Percentiles rank a stretch among this genome's conserved stretches.
These are phyloP conservation scores for Boleophthalmus pectinirostris DNA, from an alignment of 2,113 vertebrate genomes.

Conservation along the genomic window DNA sequence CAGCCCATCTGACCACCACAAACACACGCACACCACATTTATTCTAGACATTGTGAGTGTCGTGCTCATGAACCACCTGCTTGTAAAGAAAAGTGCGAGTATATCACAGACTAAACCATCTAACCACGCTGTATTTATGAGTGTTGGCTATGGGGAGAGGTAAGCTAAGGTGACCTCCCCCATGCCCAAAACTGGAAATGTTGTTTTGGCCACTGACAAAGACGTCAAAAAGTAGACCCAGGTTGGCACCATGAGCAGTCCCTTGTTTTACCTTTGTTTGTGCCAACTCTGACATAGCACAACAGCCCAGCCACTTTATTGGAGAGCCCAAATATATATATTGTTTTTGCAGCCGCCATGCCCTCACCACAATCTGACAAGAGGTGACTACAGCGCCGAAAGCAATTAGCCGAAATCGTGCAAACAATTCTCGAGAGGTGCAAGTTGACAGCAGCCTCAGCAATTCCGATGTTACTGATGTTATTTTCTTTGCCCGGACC, in stretches of 20 bases:
- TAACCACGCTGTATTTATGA: too few species aligned
- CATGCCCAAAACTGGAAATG: not conserved
- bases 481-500: slow-evolving; percentile 23
- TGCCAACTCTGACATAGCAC: slow-evolving; percentile 23
- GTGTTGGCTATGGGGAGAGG: not conserved
- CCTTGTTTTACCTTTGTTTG: slow-evolving; percentile 9
- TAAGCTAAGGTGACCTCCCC: not conserved
- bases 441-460: slow-evolving; percentile 42
- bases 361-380: slow-evolving; percentile 22
- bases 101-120: too few species aligned
- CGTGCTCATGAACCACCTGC: too few species aligned
- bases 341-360: slow-evolving; percentile 4
- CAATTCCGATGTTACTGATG: slow-evolving; percentile 19
- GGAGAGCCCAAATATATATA: slow-evolving; percentile 1
- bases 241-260: not conserved
- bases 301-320: slow-evolving; percentile 11
- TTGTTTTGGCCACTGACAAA: not conserved
- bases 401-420: slow-evolving; percentile 42
- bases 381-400: slow-evolving; percentile 21
- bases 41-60: too few species aligned
- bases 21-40: too few species aligned
- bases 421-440: slow-evolving; percentile 31
- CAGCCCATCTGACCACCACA: too few species aligned
- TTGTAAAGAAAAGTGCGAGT: too few species aligned
- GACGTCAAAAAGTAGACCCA: not conserved